Evolutionary conservation across 2,113 vertebrate genomes (phyloP), one percentile per base, ranked within the genome.

Genomic region (Mustela nigripes): DNA sequence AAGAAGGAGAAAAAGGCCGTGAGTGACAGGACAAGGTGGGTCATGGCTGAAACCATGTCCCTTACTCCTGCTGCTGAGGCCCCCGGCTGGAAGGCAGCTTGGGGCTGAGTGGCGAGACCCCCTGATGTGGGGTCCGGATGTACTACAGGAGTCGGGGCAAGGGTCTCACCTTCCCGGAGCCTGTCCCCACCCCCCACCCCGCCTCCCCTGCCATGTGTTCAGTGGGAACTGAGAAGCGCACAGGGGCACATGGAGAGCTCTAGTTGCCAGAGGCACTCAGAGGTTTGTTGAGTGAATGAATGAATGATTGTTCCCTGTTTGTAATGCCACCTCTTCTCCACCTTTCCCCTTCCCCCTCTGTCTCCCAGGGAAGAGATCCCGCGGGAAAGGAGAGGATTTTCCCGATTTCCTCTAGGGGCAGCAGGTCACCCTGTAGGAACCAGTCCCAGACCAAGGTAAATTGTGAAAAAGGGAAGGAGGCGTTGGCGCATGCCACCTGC

Each of bases 231-330:
- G 84, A 19, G 50, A 58, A 48, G 69, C 53, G 11, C 15, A n/a
- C 31, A 39, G 65, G 33, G 36, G 8, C 16, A 42, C 5, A 28
- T 3, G 18, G 15, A 63, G 67, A 62, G 63, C 80, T 94, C 92
- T 62, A 56, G n/a, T 58, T 39, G 39, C 58, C 80, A 67, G 33
- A 73, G 21, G 36, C 33, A 39, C 62, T 74, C 9, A 31, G 63
- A 92, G 39, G 78, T 84, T 94, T 96, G 90, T 81, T 76, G 62
- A 92, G 26, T 63, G 89, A 80, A 56, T 81, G n/a, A 93, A 56
- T 81, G n/a, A 93, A 36, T 4, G 36, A 67, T 7, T 2, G 26
- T 39, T 36, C 26, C 11, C 0, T n/a, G 36, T 36, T 83, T 85
- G 74, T 39, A 28, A 16, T 10, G 65, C 56, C 42, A 31, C 22